These are phyloP conservation scores for Ardeotis arabs DNA, from an alignment of 2,113 vertebrate genomes.

Conservation along the genomic window DNA sequence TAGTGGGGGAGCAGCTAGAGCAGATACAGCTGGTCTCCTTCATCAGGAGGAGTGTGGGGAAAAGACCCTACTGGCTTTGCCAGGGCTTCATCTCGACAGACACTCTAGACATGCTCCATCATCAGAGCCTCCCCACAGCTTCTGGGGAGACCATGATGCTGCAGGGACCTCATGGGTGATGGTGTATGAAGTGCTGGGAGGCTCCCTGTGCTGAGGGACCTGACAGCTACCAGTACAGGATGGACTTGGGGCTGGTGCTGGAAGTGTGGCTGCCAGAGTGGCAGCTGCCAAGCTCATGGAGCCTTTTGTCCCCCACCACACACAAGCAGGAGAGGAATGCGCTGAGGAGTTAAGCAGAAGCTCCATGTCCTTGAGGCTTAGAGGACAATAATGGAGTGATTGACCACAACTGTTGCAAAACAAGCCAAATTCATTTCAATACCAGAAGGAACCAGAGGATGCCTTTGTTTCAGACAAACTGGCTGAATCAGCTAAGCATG, in stretches of 20 bases:
- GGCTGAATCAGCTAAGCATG: not conserved
- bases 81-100: not conserved
- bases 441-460: not conserved
- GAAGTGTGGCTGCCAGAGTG: not conserved
- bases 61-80: not conserved
- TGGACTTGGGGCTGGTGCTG: not conserved
- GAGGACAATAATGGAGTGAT: not conserved
- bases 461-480: not conserved
- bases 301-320: not conserved
- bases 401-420: not conserved
- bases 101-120: not conserved
- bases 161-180: not conserved
- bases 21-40: not conserved
- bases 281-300: not conserved
- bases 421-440: not conserved
- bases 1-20: not conserved
- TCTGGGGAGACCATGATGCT: not conserved
- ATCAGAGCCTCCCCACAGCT: not conserved
- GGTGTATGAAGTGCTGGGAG: not conserved
- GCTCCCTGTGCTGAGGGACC: not conserved
- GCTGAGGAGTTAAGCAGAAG: not conserved
- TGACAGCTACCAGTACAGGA: not conserved
- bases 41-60: not conserved
- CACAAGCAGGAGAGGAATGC: too few species aligned
- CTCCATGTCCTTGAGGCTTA: not conserved